phyloP scores from a whole-genome alignment of 2,888 invertebrate species.

The Drosophila infuscata region DNA sequence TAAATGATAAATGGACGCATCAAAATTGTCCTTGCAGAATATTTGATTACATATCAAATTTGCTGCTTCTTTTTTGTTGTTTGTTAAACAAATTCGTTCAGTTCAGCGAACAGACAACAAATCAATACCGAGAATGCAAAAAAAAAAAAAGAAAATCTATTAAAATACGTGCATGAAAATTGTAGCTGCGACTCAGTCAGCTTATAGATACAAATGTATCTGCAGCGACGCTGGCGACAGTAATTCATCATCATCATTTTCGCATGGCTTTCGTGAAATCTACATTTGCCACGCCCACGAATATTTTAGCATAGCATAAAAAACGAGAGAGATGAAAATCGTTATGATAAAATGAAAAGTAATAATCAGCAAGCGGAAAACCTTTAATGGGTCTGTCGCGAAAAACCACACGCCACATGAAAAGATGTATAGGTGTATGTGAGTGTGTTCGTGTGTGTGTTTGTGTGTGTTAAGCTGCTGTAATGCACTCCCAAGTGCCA shows the following conservation, averaged over 20 bases:
- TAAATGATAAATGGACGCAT: conserved; percentile 71
- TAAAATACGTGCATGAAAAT: conserved; percentile 35
- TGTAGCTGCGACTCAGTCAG: conserved; percentile 14
- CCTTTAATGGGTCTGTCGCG: conserved; percentile 14
- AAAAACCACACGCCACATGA: not conserved
- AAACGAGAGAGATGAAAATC: conserved; percentile 50
- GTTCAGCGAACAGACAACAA: conserved; percentile 61
- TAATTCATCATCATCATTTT: conserved; percentile 78
- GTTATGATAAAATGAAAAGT: conserved; percentile 73
- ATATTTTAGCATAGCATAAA: conserved; percentile 44
- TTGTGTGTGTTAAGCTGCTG: conserved; percentile 41
- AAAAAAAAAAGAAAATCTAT: conserved; percentile 38
- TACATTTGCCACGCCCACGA: conserved; percentile 56
- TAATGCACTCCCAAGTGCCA: conserved; percentile 59
- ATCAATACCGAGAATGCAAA: conserved; percentile 55
- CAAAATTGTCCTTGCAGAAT: conserved; percentile 36
- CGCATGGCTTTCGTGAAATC: conserved; percentile 70
- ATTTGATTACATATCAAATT: conserved; percentile 37
- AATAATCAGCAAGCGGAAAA: conserved; percentile 65
- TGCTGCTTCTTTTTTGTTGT: conserved; percentile 7
- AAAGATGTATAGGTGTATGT: conserved; percentile 7
- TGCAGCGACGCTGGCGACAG: conserved; percentile 36
- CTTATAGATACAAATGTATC: conserved; percentile 39
- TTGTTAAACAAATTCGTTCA: conserved; percentile 59
- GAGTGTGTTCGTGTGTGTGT: conserved; percentile 5